These are phyloP conservation scores for Mormyrus lacerda DNA, from an alignment of 2,113 vertebrate genomes.

Conservation along the genomic window DNA sequence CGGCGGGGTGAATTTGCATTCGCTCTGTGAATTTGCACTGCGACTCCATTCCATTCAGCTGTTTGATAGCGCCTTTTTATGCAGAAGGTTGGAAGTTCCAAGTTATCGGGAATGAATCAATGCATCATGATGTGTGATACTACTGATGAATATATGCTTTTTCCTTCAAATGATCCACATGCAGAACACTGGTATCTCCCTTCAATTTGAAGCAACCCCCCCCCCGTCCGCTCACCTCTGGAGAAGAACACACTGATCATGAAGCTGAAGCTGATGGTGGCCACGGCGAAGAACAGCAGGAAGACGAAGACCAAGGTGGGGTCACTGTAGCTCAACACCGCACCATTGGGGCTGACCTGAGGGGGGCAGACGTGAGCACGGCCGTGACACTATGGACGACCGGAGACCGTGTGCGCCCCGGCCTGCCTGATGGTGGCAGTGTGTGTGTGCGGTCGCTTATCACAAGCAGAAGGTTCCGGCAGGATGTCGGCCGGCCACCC, in stretches of 20 bases:
- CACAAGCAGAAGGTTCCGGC: not conserved
- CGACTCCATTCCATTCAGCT: not conserved
- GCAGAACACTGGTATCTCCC: not conserved
- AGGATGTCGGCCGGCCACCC: conserved; percentile 33
- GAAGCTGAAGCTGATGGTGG: conserved; percentile 94
- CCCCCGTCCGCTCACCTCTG: conserved; percentile 62
- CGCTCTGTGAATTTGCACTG: not conserved
- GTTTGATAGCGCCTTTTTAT: not conserved
- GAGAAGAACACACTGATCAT: conserved; percentile 98
- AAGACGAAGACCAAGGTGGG: conserved; percentile 84
- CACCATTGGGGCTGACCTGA: conserved; percentile 79
- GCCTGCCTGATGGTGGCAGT: not conserved
- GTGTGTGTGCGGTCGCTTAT: too few species aligned
- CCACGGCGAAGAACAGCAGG: conserved; percentile 72
- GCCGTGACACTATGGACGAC: not conserved
- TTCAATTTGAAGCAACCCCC: not conserved
- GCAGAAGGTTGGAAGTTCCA: not conserved
- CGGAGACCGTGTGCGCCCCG: not conserved
- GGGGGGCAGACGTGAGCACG: not conserved
- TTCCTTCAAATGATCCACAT: not conserved
- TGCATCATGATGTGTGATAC: not conserved
- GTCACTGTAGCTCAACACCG: conserved; percentile 83
- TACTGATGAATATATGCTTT: not conserved
- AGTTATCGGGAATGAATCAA: not conserved
- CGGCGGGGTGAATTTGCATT: not conserved